A percentile compares a stretch with the other conserved stretches of the same genome.
phyloP scores from a whole-genome alignment of 2,797 vertebrate species.

The Anolis apletophallus region DNA sequence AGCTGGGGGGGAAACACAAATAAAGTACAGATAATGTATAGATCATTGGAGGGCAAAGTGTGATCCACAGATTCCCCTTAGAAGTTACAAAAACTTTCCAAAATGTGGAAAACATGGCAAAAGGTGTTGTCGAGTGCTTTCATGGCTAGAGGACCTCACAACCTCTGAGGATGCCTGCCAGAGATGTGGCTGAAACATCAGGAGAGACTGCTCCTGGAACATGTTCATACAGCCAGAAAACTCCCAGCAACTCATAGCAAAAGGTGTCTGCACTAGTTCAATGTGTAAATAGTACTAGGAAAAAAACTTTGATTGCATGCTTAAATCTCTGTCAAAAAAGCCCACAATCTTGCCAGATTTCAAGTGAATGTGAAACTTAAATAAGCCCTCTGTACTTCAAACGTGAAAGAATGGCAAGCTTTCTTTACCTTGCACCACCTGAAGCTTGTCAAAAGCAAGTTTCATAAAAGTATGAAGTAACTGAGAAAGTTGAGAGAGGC shows the following conservation, averaged over 20 bases:
- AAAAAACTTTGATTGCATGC: not conserved
- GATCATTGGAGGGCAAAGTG: no score
- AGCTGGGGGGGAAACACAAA: no score
- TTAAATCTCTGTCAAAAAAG: not conserved
- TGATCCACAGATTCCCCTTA: no score
- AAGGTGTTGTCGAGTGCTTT: not conserved
- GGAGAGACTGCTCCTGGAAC: no score
- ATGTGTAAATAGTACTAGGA: not conserved
- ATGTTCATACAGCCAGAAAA: no score
- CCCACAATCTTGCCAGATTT: not conserved
- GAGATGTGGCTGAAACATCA: no score
- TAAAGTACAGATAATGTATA: no score
- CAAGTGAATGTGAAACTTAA: not conserved
- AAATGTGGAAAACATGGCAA: not conserved
- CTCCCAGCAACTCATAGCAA: not conserved
- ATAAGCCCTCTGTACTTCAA: no score
- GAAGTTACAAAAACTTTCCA: no score
- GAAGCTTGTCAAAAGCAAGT: rapidly evolving
- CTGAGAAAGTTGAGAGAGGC: not conserved
- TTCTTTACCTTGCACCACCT: not conserved
- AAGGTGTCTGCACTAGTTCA: not conserved
- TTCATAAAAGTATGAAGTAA: not conserved
- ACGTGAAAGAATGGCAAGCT: not conserved
- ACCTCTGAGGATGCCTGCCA: no score
- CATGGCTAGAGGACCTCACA: no score